Base-by-base conservation (phyloP, 2,797 vertebrate species). In the Manis crassicaudata region DNA sequence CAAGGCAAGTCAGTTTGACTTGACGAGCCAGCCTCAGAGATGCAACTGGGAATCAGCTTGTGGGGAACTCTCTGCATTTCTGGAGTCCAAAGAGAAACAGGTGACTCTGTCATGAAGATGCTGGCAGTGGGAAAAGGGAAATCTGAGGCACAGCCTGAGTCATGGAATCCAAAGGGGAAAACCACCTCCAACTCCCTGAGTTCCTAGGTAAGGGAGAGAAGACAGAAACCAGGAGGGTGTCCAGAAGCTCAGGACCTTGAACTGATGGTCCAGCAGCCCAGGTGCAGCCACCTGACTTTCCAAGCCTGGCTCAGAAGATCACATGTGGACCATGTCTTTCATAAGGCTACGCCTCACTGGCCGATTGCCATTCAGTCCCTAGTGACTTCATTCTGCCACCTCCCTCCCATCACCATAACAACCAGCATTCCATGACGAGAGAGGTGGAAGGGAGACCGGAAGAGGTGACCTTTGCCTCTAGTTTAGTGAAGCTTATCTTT, bases 191-290 rank as follows among this genome's bases (percentile, higher is more conserved):
- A 0, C 2, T 6, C 27, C 72, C 68, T 10, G 52, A 14, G 25
- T 25, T 73, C 25, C 32, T 40, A 9, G 10, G 20, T 2, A 0
- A 8, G 8, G 56, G 81, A 32, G 23, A 65, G 43, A n/a, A 68
- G 63, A 35, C 7, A 25, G 63, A 60, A 35, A 5, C 52, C 62
- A 27, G 6, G 0, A 18, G 20, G 94, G 72, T 0, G 0, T 13
- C 35, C 3, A 0, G 84, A 37, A 70, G 14, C 62, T 32, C 14
- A 2, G 72, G 46, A 16, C 32, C 23, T 14, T 4, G 52, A n/a
- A 4, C 0, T 2, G 23, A 25, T 1, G 12, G 10, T 4, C 60
- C 40, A 10, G 27, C 9, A 7, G 6, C 21, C 0, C 2, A 27
- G 46, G 25, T 79, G 35, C 23, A 14, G 52, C 13, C 1, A 0